These are phyloP conservation scores for Dreissena rostriformis DNA, from an alignment of 1,140 invertebrate genomes.

Conservation along the genomic window DNA sequence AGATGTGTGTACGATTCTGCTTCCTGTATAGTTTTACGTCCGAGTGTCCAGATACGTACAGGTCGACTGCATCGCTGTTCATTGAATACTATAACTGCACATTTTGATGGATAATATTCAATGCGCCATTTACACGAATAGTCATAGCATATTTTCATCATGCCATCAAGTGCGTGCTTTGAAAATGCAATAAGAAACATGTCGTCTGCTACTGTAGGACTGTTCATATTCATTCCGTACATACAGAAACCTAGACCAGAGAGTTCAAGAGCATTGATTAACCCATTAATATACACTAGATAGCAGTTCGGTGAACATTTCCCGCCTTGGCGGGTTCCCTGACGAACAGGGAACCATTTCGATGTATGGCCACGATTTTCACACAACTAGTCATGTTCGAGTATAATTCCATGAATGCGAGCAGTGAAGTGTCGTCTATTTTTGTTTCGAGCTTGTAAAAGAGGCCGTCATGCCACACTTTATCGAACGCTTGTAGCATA, in stretches of 20 bases:
- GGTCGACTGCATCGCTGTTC: neutral
- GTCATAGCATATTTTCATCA: slow-evolving; percentile 21
- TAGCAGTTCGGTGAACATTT: slow-evolving; percentile 31
- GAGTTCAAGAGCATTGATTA: slow-evolving; percentile 10
- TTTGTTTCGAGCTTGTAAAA: slow-evolving; percentile 24
- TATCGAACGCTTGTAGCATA: neutral
- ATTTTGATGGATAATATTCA: slow-evolving; percentile 14
- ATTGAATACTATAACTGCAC: slow-evolving; percentile 16
- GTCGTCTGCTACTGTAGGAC: slow-evolving; percentile 25
- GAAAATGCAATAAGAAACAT: slow-evolving; percentile 35
- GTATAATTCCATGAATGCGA: slow-evolving; percentile 4
- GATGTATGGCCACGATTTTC: neutral
- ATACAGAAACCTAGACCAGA: slow-evolving; percentile 8
- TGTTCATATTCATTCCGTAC: slow-evolving; percentile 7
- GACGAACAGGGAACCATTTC: neutral
- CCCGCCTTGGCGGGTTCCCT: slow-evolving; percentile 28
- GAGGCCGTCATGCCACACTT: neutral
- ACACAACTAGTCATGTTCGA: slow-evolving; percentile 13
- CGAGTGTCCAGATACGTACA: neutral
- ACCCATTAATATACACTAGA: slow-evolving; percentile 26
- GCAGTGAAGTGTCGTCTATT: neutral
- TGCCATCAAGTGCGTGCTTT: neutral
- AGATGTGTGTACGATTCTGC: slow-evolving; percentile 10
- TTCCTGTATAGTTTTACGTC: neutral
- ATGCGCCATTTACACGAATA: slow-evolving; percentile 18